Base-by-base conservation (phyloP, 1,140 invertebrate species). In the Ptiloglossa arizonensis region DNA sequence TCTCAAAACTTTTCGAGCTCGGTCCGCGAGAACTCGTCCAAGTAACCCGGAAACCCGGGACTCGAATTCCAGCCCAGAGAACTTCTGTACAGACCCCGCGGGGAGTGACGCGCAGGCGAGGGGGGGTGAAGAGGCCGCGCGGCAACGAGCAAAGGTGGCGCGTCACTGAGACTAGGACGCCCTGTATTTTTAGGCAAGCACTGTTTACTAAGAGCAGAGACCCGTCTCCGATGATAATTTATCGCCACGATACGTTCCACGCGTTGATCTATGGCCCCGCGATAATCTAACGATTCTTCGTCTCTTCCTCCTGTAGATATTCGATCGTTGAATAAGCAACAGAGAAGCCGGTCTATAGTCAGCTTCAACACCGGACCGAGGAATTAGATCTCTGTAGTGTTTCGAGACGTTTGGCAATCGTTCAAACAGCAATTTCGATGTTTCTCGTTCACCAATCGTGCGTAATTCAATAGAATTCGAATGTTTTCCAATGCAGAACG, bases 201-300 rank as follows among this genome's bases (percentile, higher is more conserved):
- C n/a, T 57, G 48, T 63, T 66, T 76, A 62, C 68, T 77, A 57
- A 69, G 32, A 32, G 6, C 57, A 5, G 52, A 19, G 63, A 56
- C n/a, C 38, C 38, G 70, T 38, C 35, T 1, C 1, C 27, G 22
- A 60, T 79, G 9, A 67, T 81, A 72, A 73, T 72, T 79, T 63
- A 81, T 81, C 68, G 0, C 38, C n/a, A 29, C n/a, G 24, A 60
- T 68, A 29, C 19, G 27, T 46, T 66, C 46, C 32, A 41, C 29
- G 22, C 41, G 19, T 13, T 72, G 60, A 78, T 71, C 62, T 72
- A 67, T 72, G 50, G 57, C 50, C 44, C 52, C 44, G 38, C 15
- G 27, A 71, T 72, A 68, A 73, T 79, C 75, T 70, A 41, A 62
- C 38, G n/a, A 59, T 27, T n/a, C 24, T 29, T 17, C n/a, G 13